Base-by-base conservation (phyloP, 2,888 invertebrate species). In the Ceramica pisi region DNA sequence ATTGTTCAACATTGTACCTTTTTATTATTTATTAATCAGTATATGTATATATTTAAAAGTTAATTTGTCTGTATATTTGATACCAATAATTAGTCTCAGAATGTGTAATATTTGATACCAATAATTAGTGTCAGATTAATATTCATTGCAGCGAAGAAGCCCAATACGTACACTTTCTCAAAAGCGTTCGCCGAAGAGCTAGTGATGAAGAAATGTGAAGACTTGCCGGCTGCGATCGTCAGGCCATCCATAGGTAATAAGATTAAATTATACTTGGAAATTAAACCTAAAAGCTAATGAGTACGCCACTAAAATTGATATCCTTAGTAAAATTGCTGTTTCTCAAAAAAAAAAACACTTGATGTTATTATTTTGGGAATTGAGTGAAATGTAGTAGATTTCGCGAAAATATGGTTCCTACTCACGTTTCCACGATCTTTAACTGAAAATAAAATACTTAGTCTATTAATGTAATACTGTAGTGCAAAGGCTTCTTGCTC, bases 101-200 rank as follows among this genome's bases (percentile, higher is more conserved):
- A n/a, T n/a, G n/a, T n/a, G n/a, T n/a, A n/a, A n/a, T n/a, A n/a
- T n/a, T n/a, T n/a, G n/a, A n/a, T n/a, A n/a, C n/a, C n/a, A 31
- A 19, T 46, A 46, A 46, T 46, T 46, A 19, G 12, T 7, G 6
- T 35, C n/a, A 35, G 44, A 35, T 23, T 19, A 35, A 19, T 41
- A 35, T 53, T 35, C 0, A 26, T 72, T 68, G 8, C 71, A 86
- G 86, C 80, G n/a, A 78, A 75, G 38, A 85, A 82, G 50, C 87
- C 87, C 3, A 87, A 87, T 48, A 87, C 86, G 0, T 87, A 87
- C 59, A 87, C 86, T 12, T 86, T 78, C 55, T 79, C 86, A 16
- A 87, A 87, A 73, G 82, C 87, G 10, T 78, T 86, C 5, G 86
- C 87, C 2, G 87, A 87, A 70, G 80, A 84, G 56, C 53, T 78